These are phyloP conservation scores for Ophioninae sp. DNA, from an alignment of 2,888 invertebrate genomes.

Conservation along the genomic window DNA sequence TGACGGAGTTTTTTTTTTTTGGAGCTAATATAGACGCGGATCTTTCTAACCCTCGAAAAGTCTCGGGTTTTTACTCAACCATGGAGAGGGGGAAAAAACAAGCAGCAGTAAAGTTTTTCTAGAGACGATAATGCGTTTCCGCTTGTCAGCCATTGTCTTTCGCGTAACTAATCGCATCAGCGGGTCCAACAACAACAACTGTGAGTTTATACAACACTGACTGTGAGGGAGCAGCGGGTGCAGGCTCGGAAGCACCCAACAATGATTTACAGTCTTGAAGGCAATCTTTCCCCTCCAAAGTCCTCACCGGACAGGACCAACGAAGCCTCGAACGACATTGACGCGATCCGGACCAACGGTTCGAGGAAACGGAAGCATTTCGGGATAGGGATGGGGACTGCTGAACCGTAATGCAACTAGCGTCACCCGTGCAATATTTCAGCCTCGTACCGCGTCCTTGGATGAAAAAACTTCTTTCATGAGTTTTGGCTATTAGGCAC, in stretches of 20 bases:
- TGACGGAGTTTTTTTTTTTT: background rate
- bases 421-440: constrained; percentile 42
- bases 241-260: constrained; percentile 50
- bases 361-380: constrained; percentile 64
- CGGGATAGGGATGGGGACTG: constrained; percentile 16
- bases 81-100: constrained; percentile 9
- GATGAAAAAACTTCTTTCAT: background rate
- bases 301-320: constrained; percentile 37
- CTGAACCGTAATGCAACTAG: constrained; percentile 41
- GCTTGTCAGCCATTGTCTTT: constrained; percentile 63
- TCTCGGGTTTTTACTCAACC: background rate
- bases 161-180: constrained; percentile 61
- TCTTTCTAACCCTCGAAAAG: constrained; percentile 28
- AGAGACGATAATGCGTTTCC: constrained; percentile 58
- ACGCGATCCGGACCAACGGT: constrained; percentile 23
- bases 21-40: constrained; percentile 36
- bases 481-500: constrained; percentile 7
- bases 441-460: constrained; percentile 35
- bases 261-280: constrained; percentile 59
- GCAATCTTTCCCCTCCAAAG: constrained; percentile 17
- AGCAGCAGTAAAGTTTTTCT: constrained; percentile 6
- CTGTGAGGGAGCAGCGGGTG: constrained; percentile 53
- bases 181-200: constrained; percentile 55
- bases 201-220: constrained; percentile 58
- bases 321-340: constrained; percentile 30